phyloP scores from a whole-genome alignment of 2,113 vertebrate species.

The Girardinichthys multiradiatus region DNA sequence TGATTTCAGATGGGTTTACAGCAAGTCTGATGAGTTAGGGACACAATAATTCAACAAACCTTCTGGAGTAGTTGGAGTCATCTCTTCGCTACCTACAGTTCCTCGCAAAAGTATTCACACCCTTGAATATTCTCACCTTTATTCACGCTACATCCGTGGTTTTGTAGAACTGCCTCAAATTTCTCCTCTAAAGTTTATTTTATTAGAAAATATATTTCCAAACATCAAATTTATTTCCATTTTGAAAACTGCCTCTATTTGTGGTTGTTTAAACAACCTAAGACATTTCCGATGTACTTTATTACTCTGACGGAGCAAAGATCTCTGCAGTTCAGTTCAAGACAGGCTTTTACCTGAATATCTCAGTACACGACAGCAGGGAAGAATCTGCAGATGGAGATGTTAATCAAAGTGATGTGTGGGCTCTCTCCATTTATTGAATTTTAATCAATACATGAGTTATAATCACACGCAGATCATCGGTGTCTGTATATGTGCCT shows the following conservation, averaged over 20 bases:
- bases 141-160: not conserved
- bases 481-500: slow-evolving; percentile 22
- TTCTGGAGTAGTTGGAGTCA: too few relatives aligned
- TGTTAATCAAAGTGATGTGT: slow-evolving; percentile 59
- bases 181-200: not conserved
- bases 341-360: slow-evolving; percentile 22
- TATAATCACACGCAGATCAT: slow-evolving; percentile 34
- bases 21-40: not conserved
- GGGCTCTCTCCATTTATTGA: slow-evolving; percentile 41
- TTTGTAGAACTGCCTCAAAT: not conserved
- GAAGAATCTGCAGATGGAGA: slow-evolving; percentile 17
- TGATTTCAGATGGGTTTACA: not conserved
- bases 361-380: slow-evolving; percentile 18
- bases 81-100: too few relatives aligned
- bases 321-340: not conserved
- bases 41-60: too few relatives aligned
- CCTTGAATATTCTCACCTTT: too few relatives aligned
- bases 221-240: not conserved
- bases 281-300: not conserved
- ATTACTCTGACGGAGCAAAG: not conserved
- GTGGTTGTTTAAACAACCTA: not conserved
- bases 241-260: not conserved
- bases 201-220: not conserved
- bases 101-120: not conserved
- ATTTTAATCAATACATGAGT: slow-evolving; percentile 59